phyloP scores from a whole-genome alignment of 1,140 invertebrate genomes.

The Geopemphigus sp. region DNA sequence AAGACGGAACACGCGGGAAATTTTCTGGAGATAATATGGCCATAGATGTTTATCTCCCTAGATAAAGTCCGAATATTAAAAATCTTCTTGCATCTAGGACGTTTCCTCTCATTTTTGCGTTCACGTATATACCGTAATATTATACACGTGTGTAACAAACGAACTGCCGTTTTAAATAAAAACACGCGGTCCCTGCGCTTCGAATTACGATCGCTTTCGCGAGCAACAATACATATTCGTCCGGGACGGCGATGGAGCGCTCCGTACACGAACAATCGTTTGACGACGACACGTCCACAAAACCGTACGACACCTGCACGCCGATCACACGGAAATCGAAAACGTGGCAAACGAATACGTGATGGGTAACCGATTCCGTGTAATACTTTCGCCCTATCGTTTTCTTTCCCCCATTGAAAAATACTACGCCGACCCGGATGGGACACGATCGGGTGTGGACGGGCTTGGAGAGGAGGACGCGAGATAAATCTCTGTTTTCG shows the following conservation, averaged over 20 bases:
- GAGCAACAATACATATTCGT: not conserved
- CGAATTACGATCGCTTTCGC: not conserved
- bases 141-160: too few relatives aligned
- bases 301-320: not conserved
- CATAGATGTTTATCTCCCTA: too few relatives aligned
- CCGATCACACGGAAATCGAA: conserved; percentile 23
- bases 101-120: too few relatives aligned
- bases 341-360: not conserved
- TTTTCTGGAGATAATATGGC: too few relatives aligned
- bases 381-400: not conserved
- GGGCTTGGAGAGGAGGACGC: too few relatives aligned
- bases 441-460: not conserved
- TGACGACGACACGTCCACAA: not conserved
- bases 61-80: too few relatives aligned
- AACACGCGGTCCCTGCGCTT: not conserved
- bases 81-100: too few relatives aligned
- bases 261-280: too few relatives aligned
- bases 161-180: too few relatives aligned
- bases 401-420: not conserved
- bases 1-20: too few relatives aligned
- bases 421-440: not conserved
- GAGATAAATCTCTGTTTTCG: conserved; percentile 32
- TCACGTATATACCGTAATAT: too few relatives aligned
- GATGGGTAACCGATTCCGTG: conserved; percentile 6
- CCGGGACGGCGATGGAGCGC: too few relatives aligned